Percentiles rank a stretch among this genome's conserved stretches.
Evolutionary conservation across 2,888 invertebrate species (phyloP).

Genomic region (Lithophane socia): DNA sequence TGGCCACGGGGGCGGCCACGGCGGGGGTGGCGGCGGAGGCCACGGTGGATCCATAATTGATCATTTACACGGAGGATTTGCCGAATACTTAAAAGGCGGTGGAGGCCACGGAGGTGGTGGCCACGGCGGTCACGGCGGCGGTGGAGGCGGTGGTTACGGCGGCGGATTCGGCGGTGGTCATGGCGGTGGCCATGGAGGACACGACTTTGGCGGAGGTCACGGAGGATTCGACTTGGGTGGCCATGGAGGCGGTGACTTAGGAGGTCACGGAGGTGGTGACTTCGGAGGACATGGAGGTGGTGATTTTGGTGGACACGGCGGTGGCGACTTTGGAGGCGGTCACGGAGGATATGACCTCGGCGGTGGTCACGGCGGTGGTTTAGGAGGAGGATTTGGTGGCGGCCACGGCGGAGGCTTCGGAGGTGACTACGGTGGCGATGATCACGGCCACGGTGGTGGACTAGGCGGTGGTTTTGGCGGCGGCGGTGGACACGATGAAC

Average conservation of each 20-base stretch:
- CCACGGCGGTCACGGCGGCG: slow-evolving; percentile 81
- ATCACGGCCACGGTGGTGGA: slow-evolving; percentile 67
- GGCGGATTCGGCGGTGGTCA: slow-evolving; percentile 78
- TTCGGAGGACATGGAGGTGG: slow-evolving; percentile 65
- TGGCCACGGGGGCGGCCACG: slow-evolving; percentile 65
- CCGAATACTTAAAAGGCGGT: slow-evolving; percentile 75
- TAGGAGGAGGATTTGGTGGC: slow-evolving; percentile 72
- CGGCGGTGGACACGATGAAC: slow-evolving; percentile 70
- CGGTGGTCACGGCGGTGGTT: slow-evolving; percentile 65
- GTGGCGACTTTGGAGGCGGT: slow-evolving; percentile 62
- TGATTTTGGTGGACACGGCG: slow-evolving; percentile 58
- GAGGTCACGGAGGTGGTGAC: slow-evolving; percentile 64
- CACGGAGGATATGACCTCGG: slow-evolving; percentile 66
- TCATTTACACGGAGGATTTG: slow-evolving; percentile 72
- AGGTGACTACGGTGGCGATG: slow-evolving; percentile 66
- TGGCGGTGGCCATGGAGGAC: slow-evolving; percentile 72
- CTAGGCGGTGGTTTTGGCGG: slow-evolving; percentile 67
- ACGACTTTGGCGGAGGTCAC: slow-evolving; percentile 65
- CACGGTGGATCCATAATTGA: slow-evolving; percentile 69
- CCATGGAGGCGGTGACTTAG: slow-evolving; percentile 73
- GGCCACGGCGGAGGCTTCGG: slow-evolving; percentile 73
- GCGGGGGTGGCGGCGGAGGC: slow-evolving; percentile 72
- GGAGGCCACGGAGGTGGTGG: slow-evolving; percentile 66
- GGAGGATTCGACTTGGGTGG: slow-evolving; percentile 72
- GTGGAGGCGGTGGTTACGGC: slow-evolving; percentile 66